Evolutionary conservation across 1,140 invertebrate genomes (phyloP), one percentile per base, ranked within the genome.

Genomic region (Hyposmocoma kahamanoa): DNA sequence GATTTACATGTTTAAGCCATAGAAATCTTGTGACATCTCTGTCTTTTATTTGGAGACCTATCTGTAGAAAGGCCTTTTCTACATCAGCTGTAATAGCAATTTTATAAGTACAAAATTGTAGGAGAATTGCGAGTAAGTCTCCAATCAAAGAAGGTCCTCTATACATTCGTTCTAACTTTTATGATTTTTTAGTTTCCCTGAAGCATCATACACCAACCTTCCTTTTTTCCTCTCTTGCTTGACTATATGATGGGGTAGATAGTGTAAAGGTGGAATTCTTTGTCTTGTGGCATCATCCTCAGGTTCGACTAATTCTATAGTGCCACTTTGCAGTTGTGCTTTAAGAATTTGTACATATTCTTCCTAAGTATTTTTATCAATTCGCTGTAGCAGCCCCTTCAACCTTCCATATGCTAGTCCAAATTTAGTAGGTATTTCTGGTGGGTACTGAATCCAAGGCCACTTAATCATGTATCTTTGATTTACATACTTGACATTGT

Each of bases 1-100:
- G 42, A n/a, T 22, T 17, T 3, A 19, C 11, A 38, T 50, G 32
- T 26, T 50, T 44, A 8, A 44, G 11, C 49, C 49, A 50, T 1
- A 50, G 41, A 24, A 50, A 50, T 50, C 49, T 34, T 1, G 49
- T 50, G 1, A 50, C 49, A n/a, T 50, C 49, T n/a, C 49, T 13
- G 28, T 50, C 49, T 38, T 50, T 42, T 11, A 22, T 13, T 24
- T 50, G 42, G 3, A 50, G 18, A 1, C 49, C 42, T 11, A 50
- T n/a, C 39, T 50, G 49, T 22, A 50, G 36, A 26, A 44, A 50
- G 1, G 48, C 48, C 30, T 50, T 50, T 18, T 50, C 30, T 3
- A 47, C 32, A 21, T 47, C 44, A 0, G 32, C 45, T 3, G 24
- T n/a, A 8, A 50, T 50, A 6, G 41, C 49, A 9, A 50, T 38